Evolutionary conservation across 2,113 vertebrate species (phyloP).

Genomic region (Anhinga rufa): DNA sequence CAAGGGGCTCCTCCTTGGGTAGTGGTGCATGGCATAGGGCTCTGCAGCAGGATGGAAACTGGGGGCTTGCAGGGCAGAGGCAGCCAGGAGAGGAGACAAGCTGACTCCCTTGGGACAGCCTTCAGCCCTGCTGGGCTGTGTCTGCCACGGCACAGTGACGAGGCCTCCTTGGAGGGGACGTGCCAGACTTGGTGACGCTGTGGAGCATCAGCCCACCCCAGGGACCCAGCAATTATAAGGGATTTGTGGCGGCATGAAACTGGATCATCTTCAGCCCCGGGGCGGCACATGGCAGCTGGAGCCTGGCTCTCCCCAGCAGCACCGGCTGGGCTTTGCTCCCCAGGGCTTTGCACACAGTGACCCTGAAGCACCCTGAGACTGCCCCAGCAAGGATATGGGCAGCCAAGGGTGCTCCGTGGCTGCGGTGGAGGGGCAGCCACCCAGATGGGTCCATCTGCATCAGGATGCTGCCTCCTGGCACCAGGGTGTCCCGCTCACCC

Average conservation of each 20-base stretch:
- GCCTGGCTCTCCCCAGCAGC: background rate
- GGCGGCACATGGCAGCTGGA: background rate
- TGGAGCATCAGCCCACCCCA: background rate
- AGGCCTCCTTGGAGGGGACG: background rate
- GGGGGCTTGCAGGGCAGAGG: background rate
- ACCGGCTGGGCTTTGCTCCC: fast-evolving
- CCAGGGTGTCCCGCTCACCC: background rate
- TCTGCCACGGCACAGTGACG: background rate
- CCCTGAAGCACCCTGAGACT: background rate
- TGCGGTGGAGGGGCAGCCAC: background rate
- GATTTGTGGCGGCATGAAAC: background rate
- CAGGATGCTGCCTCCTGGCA: background rate
- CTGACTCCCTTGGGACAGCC: background rate
- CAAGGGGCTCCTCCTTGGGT: background rate
- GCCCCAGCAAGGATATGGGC: background rate
- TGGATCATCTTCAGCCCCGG: background rate
- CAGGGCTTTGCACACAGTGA: background rate
- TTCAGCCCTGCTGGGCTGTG: background rate
- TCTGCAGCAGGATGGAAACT: background rate
- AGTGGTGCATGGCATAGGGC: background rate
- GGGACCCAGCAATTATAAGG: background rate
- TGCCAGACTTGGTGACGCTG: background rate
- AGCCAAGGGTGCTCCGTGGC: background rate
- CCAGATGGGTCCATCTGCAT: background rate
- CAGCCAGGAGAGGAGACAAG: background rate